phyloP scores from a whole-genome alignment of 2,888 invertebrate genomes.

The Choristoneura rosaceana region DNA sequence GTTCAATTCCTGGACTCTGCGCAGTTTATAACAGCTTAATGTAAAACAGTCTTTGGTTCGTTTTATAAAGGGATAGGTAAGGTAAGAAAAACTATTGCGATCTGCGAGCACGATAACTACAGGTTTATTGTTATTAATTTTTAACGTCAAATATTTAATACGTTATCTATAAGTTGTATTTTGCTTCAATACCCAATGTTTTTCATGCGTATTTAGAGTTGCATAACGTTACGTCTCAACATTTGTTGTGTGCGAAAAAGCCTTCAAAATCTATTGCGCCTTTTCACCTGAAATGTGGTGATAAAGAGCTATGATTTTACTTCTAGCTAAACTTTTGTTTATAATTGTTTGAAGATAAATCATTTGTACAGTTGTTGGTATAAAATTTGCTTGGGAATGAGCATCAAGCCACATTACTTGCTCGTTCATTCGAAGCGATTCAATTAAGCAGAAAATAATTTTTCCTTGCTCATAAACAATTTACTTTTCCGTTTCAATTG shows the following conservation, averaged over 20 bases:
- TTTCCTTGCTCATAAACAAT: slow-evolving; percentile 7
- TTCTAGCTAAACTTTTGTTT: not conserved
- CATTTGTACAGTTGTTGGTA: not conserved
- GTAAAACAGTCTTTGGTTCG: not conserved
- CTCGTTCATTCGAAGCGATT: slow-evolving; percentile 3
- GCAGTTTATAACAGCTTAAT: not conserved
- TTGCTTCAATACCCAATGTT: too few species aligned
- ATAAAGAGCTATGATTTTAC: not conserved
- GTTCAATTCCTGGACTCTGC: not conserved
- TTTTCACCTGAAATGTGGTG: not conserved
- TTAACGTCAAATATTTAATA: too few species aligned
- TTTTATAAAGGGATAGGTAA: not conserved
- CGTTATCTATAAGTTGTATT: too few species aligned
- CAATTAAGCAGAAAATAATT: slow-evolving; percentile 16
- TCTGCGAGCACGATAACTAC: too few species aligned
- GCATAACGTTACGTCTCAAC: too few species aligned
- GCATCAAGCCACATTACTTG: not conserved
- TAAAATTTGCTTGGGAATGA: not conserved
- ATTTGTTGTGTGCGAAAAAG: not conserved
- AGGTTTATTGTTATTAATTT: too few species aligned
- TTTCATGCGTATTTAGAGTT: too few species aligned
- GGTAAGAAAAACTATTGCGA: too few species aligned
- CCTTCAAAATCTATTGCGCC: not conserved
- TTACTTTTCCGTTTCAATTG: not conserved
- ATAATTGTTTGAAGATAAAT: not conserved